Conservation (phyloP, 2,888 invertebrate species). For the Capitulum mitella region DNA sequence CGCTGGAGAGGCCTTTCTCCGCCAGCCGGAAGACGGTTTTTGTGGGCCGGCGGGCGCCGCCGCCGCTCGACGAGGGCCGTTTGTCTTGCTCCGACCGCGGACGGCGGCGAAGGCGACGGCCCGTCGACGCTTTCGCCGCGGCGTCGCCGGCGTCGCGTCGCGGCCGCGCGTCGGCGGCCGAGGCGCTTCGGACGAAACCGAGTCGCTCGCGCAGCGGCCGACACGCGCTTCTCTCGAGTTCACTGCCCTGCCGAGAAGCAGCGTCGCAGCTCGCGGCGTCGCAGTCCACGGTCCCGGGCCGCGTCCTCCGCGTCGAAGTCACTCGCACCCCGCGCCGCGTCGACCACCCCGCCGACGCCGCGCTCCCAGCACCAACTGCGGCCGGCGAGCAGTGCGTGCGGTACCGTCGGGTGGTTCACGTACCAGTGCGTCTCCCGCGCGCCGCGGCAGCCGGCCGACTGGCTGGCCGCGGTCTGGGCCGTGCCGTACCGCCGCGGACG, state of each 20-base stretch:
- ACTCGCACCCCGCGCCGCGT: too few relatives aligned
- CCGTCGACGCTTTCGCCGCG: neutral
- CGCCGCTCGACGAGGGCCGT: neutral
- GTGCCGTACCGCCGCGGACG: constrained; percentile 4
- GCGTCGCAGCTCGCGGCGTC: too few relatives aligned
- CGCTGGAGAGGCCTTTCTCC: neutral
- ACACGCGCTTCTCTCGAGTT: too few relatives aligned
- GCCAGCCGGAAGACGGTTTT: neutral
- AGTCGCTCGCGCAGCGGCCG: too few relatives aligned
- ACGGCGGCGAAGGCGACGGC: neutral
- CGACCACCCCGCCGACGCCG: neutral
- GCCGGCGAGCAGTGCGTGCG: too few relatives aligned
- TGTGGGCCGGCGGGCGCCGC: neutral
- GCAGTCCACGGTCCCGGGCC: too few relatives aligned
- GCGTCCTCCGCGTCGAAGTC: too few relatives aligned
- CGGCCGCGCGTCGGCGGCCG: too few relatives aligned
- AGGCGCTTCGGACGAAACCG: too few relatives aligned
- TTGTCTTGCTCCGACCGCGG: neutral
- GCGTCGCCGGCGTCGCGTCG: neutral
- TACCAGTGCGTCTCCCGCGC: neutral
- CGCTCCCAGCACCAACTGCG: neutral
- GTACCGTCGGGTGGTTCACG: neutral
- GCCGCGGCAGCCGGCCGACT: neutral
- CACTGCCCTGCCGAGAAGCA: too few relatives aligned
- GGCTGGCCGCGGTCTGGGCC: neutral